Conservation (phyloP, 1,140 invertebrate species). For the Drosophila insularis region DNA sequence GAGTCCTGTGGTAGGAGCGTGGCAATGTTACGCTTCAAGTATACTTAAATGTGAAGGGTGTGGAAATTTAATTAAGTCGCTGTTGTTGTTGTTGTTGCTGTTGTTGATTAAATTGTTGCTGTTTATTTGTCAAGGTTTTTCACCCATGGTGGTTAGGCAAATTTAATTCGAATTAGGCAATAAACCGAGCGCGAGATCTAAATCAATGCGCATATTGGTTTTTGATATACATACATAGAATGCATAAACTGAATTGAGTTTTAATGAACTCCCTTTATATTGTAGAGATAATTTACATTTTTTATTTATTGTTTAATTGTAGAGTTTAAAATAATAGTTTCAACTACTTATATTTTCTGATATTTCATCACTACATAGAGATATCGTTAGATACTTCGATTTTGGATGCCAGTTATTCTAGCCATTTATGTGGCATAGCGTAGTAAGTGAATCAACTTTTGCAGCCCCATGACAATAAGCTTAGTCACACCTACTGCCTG, state of each 20-base stretch:
- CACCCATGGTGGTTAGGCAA: not conserved
- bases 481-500: constrained; percentile 4
- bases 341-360: no score
- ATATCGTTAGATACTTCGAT: not conserved
- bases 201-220: constrained; percentile 1
- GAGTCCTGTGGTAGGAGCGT: constrained; percentile 11
- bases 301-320: no score
- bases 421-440: not conserved
- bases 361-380: not conserved
- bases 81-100: constrained; percentile 19
- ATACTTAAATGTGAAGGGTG: constrained; percentile 28
- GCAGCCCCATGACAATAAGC: constrained; percentile 5
- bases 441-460: constrained; percentile 5
- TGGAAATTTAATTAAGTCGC: constrained; percentile 58
- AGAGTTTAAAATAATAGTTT: no score
- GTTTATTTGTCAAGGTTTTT: constrained; percentile 28
- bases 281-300: not conserved
- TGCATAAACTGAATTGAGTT: not conserved
- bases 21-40: constrained; percentile 36
- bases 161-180: constrained; percentile 1
- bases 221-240: not conserved
- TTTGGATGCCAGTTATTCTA: not conserved
- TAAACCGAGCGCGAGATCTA: not conserved
- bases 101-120: constrained; percentile 57
- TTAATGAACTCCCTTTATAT: not conserved